Conservation (phyloP, 30 jellyfish, hydroid and myxozoan genomes). For the Hydractinia echinata region DNA sequence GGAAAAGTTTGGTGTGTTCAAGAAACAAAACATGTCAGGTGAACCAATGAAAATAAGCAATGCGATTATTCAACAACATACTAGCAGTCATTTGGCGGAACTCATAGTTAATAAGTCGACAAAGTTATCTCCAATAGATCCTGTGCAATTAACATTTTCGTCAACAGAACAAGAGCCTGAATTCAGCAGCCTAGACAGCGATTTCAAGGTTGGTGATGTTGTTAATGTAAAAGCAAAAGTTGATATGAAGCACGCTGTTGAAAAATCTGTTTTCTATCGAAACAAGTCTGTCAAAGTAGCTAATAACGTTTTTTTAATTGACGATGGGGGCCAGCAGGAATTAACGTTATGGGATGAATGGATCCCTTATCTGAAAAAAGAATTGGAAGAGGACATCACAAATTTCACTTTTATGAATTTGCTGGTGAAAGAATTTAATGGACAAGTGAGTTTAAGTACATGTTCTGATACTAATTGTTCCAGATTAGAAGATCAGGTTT, state of each 20-base stretch:
- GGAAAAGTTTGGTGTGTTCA: background rate
- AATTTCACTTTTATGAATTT: background rate
- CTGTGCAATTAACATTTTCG: background rate
- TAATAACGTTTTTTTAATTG: background rate
- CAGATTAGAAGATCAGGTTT: background rate
- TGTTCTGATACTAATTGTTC: background rate
- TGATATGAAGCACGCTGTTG: background rate
- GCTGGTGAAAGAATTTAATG: background rate
- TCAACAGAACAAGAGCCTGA: background rate
- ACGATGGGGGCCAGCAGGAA: background rate
- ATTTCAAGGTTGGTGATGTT: background rate
- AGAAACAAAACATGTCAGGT: background rate
- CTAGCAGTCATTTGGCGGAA: background rate
- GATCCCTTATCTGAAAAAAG: background rate
- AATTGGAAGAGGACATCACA: background rate
- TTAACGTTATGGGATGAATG: background rate
- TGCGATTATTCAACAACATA: background rate
- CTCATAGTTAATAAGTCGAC: background rate
- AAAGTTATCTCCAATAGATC: background rate
- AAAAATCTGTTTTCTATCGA: background rate
- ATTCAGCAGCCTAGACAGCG: background rate
- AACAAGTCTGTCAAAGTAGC: background rate
- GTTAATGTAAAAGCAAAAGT: conserved; percentile 5
- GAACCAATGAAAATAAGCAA: background rate
- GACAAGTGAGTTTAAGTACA: background rate